Evolutionary conservation across 2,113 vertebrate species (phyloP).

Genomic region (Etia nguti): DNA sequence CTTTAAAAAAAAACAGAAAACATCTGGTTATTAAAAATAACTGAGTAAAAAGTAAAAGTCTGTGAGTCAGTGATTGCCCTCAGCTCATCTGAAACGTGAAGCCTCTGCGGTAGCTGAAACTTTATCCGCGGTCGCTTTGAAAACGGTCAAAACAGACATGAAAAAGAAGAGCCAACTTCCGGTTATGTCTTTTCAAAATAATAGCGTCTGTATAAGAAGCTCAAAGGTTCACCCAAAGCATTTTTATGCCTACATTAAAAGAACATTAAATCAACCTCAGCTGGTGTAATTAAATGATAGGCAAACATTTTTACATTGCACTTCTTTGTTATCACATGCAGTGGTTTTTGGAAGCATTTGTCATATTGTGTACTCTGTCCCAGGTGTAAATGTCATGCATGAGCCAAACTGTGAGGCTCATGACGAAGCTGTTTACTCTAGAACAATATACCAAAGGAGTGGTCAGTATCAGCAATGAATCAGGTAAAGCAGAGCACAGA

Average conservation of each 20-base stretch:
- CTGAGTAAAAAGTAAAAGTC: background rate
- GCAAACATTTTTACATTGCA: background rate
- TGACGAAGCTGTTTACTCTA: background rate
- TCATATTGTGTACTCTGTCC: background rate
- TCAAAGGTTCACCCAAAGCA: fast-evolving
- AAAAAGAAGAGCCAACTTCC: background rate
- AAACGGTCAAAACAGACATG: background rate
- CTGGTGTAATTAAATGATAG: background rate
- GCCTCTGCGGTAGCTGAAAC: constrained; percentile 28
- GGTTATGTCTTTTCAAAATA: constrained; percentile 6
- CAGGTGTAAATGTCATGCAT: background rate
- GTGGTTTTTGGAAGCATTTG: background rate
- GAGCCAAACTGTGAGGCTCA: background rate
- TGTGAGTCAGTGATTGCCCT: background rate
- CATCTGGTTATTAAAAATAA: background rate
- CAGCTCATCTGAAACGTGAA: constrained; percentile 8
- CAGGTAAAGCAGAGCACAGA: background rate
- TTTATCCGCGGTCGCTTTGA: constrained; percentile 3
- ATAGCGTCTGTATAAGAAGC: background rate
- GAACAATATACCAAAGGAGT: background rate
- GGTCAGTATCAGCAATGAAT: background rate
- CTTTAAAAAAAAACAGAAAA: no score
- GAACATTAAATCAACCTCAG: background rate
- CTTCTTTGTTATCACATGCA: background rate
- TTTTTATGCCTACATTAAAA: background rate